Conservation (phyloP, 2,797 vertebrate genomes). For the Zonotrichia albicollis region DNA sequence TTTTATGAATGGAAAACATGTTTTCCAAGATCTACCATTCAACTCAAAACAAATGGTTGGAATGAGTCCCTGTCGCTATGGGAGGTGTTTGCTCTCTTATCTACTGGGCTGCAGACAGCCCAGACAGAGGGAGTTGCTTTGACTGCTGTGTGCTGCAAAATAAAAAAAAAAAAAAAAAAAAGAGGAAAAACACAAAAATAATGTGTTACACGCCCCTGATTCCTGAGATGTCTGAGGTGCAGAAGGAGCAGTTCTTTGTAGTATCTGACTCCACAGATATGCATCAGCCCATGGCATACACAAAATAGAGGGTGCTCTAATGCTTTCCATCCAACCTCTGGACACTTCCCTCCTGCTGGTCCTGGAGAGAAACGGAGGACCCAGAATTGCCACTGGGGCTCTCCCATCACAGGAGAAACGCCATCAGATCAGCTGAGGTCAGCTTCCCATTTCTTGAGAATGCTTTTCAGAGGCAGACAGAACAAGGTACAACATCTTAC, state of each 20-base stretch:
- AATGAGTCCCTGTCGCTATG: not conserved
- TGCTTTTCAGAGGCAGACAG: not conserved
- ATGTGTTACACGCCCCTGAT: accelerated
- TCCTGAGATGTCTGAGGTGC: not conserved
- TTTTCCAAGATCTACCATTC: conserved; percentile 3
- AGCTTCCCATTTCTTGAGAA: not conserved
- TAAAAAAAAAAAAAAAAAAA: too few relatives aligned
- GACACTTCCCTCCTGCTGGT: not conserved
- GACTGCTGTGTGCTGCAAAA: not conserved
- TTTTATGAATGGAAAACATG: conserved; percentile 27
- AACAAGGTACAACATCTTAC: not conserved
- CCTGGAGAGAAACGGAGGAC: not conserved
- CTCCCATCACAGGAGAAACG: not conserved
- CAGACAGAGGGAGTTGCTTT: not conserved
- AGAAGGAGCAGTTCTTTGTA: not conserved
- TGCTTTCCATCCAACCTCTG: not conserved
- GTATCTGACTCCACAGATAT: not conserved
- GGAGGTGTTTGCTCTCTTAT: not conserved
- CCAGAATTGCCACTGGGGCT: not conserved
- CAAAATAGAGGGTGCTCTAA: not conserved
- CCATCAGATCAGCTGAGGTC: not conserved
- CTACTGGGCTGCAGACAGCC: not conserved
- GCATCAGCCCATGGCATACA: accelerated
- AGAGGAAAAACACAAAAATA: not conserved
- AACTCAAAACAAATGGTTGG: conserved; percentile 8